phyloP scores from a whole-genome alignment of 1,140 invertebrate species.

The Drosophila varians region DNA sequence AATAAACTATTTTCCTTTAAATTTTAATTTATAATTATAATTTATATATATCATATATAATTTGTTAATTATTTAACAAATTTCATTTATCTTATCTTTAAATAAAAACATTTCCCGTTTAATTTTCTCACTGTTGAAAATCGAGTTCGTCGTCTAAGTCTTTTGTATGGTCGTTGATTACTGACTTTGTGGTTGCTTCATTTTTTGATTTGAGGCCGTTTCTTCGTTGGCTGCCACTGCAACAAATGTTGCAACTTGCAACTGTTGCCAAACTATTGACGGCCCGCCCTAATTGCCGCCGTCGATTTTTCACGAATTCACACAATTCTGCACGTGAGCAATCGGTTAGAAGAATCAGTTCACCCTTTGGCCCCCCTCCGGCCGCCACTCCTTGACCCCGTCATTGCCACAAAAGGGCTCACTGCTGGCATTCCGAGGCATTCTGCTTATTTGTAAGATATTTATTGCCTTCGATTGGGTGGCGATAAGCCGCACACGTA shows the following conservation, averaged over 20 bases:
- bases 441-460: constrained; percentile 84
- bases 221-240: constrained; percentile 10
- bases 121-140: constrained; percentile 3
- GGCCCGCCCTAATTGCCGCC: constrained; percentile 72
- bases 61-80: too few relatives aligned
- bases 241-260: constrained; percentile 20
- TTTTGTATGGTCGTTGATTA: constrained; percentile 70
- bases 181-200: not conserved
- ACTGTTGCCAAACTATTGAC: constrained; percentile 44
- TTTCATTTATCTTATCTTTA: too few relatives aligned
- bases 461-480: constrained; percentile 83
- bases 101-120: too few relatives aligned
- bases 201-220: not conserved
- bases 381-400: constrained; percentile 1
- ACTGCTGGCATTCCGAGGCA: constrained; percentile 74
- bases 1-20: not conserved
- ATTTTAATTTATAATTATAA: too few relatives aligned
- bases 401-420: constrained; percentile 7
- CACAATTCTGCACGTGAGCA: constrained; percentile 68
- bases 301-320: constrained; percentile 81
- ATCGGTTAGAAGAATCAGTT: constrained; percentile 40
- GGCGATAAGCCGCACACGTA: constrained; percentile 81
- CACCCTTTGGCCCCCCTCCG: not conserved
- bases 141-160: constrained; percentile 78
- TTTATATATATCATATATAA: too few relatives aligned